Evolutionary conservation across 2,888 invertebrate genomes (phyloP), one percentile per base, ranked within the genome.

Genomic region (Alloscopus bannaensis): DNA sequence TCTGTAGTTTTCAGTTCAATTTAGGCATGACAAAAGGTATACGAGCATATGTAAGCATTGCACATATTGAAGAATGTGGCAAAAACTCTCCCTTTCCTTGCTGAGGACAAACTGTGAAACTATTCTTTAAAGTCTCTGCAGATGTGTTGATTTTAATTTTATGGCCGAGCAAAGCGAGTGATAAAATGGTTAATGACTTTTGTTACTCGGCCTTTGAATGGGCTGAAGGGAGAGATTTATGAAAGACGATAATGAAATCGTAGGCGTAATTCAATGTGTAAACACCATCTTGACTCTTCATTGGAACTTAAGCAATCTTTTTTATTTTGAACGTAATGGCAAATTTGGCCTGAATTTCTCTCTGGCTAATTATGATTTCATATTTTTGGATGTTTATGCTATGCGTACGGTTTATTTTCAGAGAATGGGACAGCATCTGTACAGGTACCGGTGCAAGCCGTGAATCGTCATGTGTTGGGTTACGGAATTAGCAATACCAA

Each of bases 371-470:
- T 72, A 65, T 50, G 59, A 64, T 62, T 65, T 28, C 16, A 22
- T 22, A 22, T 4, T 24, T 16, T 47, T 6, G n/a, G n/a, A 3
- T 59, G 69, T 66, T 66, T 45, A 78, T 72, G 42, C n/a, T n/a
- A n/a, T 65, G 28, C 31, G 72, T 24, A 20, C n/a, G 4, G 11
- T 62, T 28, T 29, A 4, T 60, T 65, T 26, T 16, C 69, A 77
- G 76, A 77, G 31, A 69, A 77, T 29, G 82, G 82, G 55, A 77
- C 78, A 31, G 82, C 80, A 52, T 78, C 81, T 36, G 82, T 81
- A 36, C 81, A 81, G 50, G 82, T 83, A 18, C 84, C 84, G 22
- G 84, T 84, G 11, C 83, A 84, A 64, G 84, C 84, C 36, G 82
- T 84, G 47, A 84, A 84, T 73, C 83, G 82, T 36, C 81, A 84